These are phyloP conservation scores for Drosophila asahinai DNA, from an alignment of 1,140 invertebrate genomes.

Conservation along the genomic window DNA sequence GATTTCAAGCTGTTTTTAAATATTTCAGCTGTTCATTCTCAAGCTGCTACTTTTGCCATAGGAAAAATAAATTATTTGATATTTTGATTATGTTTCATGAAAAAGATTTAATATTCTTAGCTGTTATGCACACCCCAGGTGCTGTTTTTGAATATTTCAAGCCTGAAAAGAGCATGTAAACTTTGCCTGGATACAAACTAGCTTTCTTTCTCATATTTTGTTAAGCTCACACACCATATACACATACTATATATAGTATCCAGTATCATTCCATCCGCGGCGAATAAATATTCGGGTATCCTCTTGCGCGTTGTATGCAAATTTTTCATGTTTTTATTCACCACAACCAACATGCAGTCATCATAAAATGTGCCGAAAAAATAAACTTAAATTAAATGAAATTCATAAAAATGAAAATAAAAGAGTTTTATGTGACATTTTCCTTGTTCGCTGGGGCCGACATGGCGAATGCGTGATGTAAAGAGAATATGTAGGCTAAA, in stretches of 20 bases:
- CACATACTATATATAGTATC: not conserved
- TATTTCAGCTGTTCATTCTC: not conserved
- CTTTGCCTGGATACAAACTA: not conserved
- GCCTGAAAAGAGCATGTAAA: not conserved
- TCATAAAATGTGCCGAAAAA: constrained; percentile 35
- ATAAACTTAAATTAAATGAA: constrained; percentile 31
- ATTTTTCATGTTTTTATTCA: constrained; percentile 28
- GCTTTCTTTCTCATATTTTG: not conserved
- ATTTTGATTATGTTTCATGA: not conserved
- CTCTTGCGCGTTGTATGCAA: constrained; percentile 24
- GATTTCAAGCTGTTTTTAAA: not conserved
- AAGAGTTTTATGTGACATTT: constrained; percentile 33
- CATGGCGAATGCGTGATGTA: constrained; percentile 69
- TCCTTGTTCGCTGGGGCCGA: constrained; percentile 35
- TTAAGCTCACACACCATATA: not conserved
- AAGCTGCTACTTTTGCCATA: too few relatives aligned
- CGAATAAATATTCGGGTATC: constrained; percentile 42
- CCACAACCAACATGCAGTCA: constrained; percentile 17
- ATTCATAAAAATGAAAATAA: constrained; percentile 37
- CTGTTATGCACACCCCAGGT: too few relatives aligned
- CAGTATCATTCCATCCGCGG: not conserved
- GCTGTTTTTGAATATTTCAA: not conserved
- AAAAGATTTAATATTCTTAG: not conserved
- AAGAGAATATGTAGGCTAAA: constrained; percentile 49
- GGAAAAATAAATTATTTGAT: not conserved